Percentiles rank a stretch among this genome's conserved stretches.
phyloP scores from a whole-genome alignment of 2,797 vertebrate species.

The Staurois parvus region DNA sequence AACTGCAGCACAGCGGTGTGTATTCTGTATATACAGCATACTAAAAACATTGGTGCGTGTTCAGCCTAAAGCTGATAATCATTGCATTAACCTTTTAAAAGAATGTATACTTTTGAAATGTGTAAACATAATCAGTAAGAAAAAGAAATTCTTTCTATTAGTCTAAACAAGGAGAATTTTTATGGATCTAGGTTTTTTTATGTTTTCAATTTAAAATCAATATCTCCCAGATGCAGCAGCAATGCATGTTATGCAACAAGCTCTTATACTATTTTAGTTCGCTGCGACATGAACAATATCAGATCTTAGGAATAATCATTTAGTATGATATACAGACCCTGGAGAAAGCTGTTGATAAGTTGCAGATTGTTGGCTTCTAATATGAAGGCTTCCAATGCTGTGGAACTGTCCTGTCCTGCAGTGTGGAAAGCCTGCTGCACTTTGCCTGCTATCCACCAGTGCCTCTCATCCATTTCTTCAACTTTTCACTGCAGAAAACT shows the following conservation, averaged over 20 bases:
- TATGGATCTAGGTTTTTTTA: too few relatives aligned
- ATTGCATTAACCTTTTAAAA: too few relatives aligned
- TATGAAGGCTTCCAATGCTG: constrained; percentile 49
- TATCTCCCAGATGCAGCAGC: neutral
- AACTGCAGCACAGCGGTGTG: too few relatives aligned
- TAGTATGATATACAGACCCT: constrained; percentile 46
- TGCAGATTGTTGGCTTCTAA: constrained; percentile 47
- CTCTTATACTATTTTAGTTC: neutral
- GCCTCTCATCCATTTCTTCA: constrained; percentile 57
- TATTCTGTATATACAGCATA: too few relatives aligned
- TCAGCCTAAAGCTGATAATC: too few relatives aligned
- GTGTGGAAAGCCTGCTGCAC: constrained; percentile 45
- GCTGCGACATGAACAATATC: neutral
- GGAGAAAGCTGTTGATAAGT: constrained; percentile 54
- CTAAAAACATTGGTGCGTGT: too few relatives aligned
- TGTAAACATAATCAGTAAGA: too few relatives aligned
- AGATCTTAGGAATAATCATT: neutral
- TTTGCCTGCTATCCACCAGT: constrained; percentile 63
- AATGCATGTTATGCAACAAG: neutral
- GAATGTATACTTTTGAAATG: too few relatives aligned
- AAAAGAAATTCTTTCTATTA: too few relatives aligned
- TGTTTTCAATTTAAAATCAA: neutral
- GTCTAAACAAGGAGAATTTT: too few relatives aligned
- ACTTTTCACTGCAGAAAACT: constrained; percentile 1
- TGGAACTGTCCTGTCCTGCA: constrained; percentile 16